phyloP scores from a whole-genome alignment of 53 echinoderm and acorn worm species.

The Astropecten irregularis region DNA sequence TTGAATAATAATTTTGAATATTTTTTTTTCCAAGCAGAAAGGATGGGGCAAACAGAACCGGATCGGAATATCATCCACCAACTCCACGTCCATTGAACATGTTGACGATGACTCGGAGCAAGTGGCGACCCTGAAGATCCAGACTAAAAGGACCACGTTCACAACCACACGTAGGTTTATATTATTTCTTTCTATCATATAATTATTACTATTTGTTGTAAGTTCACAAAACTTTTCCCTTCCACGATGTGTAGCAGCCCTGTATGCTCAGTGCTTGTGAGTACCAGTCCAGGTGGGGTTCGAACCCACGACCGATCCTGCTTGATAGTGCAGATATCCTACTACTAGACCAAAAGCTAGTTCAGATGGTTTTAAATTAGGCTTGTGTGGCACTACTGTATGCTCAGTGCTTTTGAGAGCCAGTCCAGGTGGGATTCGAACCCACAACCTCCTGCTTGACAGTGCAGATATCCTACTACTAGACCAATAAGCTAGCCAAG shows the following conservation, averaged over 20 bases:
- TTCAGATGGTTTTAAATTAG: too few relatives aligned
- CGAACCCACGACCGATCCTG: background rate
- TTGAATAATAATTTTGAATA: background rate
- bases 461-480: too few relatives aligned
- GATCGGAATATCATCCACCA: background rate
- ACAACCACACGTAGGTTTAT: constrained; percentile 20
- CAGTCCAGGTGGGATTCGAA: too few relatives aligned
- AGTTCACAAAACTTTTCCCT: background rate
- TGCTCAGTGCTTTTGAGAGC: background rate
- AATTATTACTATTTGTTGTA: background rate
- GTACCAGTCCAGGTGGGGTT: too few relatives aligned
- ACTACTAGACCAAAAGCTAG: background rate
- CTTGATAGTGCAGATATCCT: background rate
- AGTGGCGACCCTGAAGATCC: constrained; percentile 15
- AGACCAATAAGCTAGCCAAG: too few relatives aligned
- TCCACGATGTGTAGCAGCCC: background rate
- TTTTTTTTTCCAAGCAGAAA: background rate
- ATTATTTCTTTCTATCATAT: background rate
- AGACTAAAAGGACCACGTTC: constrained; percentile 19
- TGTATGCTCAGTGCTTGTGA: background rate
- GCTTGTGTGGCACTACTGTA: background rate
- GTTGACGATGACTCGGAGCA: background rate
- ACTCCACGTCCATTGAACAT: too few relatives aligned
- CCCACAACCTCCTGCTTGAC: too few relatives aligned
- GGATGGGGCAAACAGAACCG: background rate